phyloP scores from a whole-genome alignment of 2,888 invertebrate genomes.

The Slavum lentiscoides region DNA sequence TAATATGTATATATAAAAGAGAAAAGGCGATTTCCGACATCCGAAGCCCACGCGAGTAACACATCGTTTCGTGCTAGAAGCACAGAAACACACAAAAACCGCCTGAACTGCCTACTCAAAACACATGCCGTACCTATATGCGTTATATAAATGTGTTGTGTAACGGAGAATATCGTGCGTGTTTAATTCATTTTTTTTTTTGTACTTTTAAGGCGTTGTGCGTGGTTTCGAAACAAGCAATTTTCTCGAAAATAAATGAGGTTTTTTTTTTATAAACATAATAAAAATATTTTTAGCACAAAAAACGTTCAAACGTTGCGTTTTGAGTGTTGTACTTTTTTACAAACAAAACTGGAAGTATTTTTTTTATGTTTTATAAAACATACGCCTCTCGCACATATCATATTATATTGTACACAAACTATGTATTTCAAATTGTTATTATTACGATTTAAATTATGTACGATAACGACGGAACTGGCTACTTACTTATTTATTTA shows the following conservation, averaged over 20 bases:
- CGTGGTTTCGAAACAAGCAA: neutral
- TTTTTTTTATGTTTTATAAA: no score
- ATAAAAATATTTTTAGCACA: neutral
- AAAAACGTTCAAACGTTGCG: neutral
- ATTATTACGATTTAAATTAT: no score
- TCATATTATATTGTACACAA: no score
- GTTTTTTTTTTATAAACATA: neutral
- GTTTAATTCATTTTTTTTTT: no score
- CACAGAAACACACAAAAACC: slow-evolving; percentile 20
- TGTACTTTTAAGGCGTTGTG: no score
- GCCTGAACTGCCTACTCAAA: slow-evolving; percentile 46
- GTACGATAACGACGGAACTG: no score
- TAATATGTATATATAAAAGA: slow-evolving; percentile 1
- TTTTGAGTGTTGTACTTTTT: no score
- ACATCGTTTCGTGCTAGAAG: neutral
- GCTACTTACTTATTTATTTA: no score
- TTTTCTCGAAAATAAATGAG: neutral
- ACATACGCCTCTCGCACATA: no score
- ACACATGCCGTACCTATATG: neutral
- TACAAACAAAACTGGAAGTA: no score
- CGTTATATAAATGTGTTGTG: neutral
- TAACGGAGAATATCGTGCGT: no score
- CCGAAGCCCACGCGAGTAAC: neutral
- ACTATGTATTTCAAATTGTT: no score
- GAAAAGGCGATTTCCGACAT: slow-evolving; percentile 28